These are phyloP conservation scores for Fabriciana adippe DNA, from an alignment of 2,888 invertebrate species.

Conservation along the genomic window DNA sequence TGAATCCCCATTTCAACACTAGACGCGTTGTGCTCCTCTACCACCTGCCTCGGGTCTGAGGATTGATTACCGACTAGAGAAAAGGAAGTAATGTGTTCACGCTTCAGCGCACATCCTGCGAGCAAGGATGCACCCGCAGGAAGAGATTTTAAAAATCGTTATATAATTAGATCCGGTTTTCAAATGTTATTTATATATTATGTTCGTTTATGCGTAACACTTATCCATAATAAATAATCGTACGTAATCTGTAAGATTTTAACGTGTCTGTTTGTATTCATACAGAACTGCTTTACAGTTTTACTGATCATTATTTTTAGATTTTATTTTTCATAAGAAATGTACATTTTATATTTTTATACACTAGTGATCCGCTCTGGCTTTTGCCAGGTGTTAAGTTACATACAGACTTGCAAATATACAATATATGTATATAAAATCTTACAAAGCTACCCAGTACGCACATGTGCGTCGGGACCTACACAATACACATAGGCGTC, in stretches of 20 bases:
- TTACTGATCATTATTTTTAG: no score
- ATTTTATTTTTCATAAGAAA: no score
- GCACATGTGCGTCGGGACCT: no score
- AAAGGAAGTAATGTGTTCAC: constrained; percentile 29
- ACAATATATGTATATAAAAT: no score
- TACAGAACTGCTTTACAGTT: no score
- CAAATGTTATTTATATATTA: constrained; percentile 18
- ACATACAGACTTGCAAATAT: no score
- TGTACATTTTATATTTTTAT: no score
- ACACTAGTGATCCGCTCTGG: no score
- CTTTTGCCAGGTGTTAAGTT: no score
- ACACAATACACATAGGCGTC: no score
- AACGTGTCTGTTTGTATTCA: neutral
- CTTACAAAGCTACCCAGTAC: no score
- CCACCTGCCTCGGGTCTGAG: constrained; percentile 11
- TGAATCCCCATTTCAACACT: constrained; percentile 27
- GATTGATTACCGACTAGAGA: constrained; percentile 14
- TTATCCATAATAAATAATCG: neutral
- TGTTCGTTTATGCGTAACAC: constrained; percentile 5
- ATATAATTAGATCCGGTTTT: constrained; percentile 24
- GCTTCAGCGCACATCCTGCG: constrained; percentile 19
- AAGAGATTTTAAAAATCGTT: constrained; percentile 11
- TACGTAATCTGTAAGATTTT: neutral
- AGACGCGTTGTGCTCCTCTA: constrained; percentile 13
- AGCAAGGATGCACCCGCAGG: constrained; percentile 11